Conservation (phyloP, 2,113 vertebrate genomes). For the Hipposideros armiger region DNA sequence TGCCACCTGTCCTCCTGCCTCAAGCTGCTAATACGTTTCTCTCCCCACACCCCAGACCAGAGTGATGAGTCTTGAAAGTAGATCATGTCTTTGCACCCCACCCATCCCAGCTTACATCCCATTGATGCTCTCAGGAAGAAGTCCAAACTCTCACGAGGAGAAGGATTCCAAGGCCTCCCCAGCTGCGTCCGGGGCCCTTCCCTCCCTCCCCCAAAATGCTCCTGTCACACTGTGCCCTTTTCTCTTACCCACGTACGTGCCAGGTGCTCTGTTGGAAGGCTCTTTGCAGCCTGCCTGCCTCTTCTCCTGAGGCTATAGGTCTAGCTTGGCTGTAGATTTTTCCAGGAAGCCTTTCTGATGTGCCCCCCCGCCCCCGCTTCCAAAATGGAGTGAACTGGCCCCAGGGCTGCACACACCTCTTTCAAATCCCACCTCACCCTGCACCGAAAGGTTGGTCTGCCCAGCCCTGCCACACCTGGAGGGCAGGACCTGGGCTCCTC, state of each 20-base stretch:
- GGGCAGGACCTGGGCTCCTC: neutral
- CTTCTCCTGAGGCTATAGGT: too few species aligned
- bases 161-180: neutral
- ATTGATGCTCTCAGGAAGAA: neutral
- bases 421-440: too few species aligned
- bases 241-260: rapidly evolving
- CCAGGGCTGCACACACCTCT: neutral
- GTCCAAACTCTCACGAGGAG: neutral
- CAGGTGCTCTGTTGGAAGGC: neutral
- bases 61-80: neutral
- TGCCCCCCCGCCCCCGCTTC: neutral
- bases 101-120: neutral
- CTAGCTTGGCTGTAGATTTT: neutral
- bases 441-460: neutral
- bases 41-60: neutral
- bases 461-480: rapidly evolving
- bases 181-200: neutral
- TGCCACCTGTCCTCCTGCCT: neutral
- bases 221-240: neutral
- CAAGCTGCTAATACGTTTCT: neutral
- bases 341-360: neutral
- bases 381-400: neutral
- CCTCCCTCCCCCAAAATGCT: neutral
- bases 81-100: neutral
- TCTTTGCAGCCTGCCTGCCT: neutral